These are phyloP conservation scores for Tetrapedia diversipes DNA, from an alignment of 2,888 invertebrate species.

Conservation along the genomic window DNA sequence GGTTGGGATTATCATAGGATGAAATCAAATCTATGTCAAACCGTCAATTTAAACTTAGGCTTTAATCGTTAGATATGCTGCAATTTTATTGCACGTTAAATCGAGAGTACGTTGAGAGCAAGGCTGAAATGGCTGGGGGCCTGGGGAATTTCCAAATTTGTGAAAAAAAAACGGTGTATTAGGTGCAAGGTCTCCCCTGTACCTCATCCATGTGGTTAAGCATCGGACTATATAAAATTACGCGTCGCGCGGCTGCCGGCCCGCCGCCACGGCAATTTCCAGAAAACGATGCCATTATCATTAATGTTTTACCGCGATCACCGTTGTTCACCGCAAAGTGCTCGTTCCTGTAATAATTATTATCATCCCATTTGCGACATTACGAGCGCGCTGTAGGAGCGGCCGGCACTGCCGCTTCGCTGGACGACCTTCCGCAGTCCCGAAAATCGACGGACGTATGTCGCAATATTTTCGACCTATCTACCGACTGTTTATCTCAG, in stretches of 20 bases:
- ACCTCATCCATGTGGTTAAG: too few species aligned
- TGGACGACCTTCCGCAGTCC: slow-evolving; percentile 7
- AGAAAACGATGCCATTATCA: slow-evolving; percentile 69
- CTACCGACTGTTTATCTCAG: slow-evolving; percentile 33
- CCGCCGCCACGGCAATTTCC: slow-evolving; percentile 53
- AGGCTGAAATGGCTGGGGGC: too few species aligned
- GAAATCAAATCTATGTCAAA: too few species aligned
- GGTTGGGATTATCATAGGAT: too few species aligned
- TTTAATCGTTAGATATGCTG: too few species aligned
- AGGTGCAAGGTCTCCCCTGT: too few species aligned
- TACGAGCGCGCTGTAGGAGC: slow-evolving; percentile 33
- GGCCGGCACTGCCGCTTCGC: background rate
- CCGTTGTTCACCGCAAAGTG: slow-evolving; percentile 63
- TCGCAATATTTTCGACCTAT: slow-evolving; percentile 34
- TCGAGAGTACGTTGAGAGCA: too few species aligned
- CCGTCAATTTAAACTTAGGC: too few species aligned
- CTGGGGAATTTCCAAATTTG: too few species aligned
- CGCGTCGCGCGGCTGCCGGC: slow-evolving; percentile 24
- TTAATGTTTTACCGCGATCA: slow-evolving; percentile 68
- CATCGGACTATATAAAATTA: slow-evolving; percentile 63
- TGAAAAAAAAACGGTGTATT: too few species aligned
- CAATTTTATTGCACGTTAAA: too few species aligned
- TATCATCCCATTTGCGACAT: slow-evolving; percentile 62
- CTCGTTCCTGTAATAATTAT: slow-evolving; percentile 68
- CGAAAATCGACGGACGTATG: slow-evolving; percentile 7